phyloP scores from a whole-genome alignment of 2,113 vertebrate genomes.

The Bambusicola thoracicus region DNA sequence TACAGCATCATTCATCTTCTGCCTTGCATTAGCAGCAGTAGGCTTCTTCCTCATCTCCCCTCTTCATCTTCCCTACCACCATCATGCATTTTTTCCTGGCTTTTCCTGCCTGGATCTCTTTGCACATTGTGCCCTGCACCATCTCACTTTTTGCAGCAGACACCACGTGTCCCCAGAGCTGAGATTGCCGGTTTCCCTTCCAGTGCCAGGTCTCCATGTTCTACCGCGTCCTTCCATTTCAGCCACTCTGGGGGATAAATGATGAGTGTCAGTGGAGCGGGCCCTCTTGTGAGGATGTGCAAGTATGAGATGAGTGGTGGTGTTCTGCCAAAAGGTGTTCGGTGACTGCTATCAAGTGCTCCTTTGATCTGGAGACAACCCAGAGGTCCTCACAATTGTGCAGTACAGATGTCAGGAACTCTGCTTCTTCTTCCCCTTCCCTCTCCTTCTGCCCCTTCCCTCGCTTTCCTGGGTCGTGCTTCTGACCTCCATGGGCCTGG shows the following conservation, averaged over 20 bases:
- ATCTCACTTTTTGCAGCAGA: neutral
- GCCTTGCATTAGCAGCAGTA: neutral
- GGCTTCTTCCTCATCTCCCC: neutral
- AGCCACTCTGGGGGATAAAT: conserved; percentile 6
- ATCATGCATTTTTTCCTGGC: neutral
- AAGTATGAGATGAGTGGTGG: neutral
- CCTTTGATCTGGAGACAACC: conserved; percentile 53
- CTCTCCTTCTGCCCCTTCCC: neutral
- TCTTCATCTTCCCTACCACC: neutral
- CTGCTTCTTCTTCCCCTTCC: neutral
- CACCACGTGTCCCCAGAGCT: neutral
- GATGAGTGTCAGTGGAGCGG: neutral
- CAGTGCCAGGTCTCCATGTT: neutral
- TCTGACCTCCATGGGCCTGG: rapidly evolving
- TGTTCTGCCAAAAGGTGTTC: conserved; percentile 25
- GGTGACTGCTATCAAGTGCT: conserved; percentile 44
- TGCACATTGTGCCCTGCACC: neutral
- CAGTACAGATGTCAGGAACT: conserved; percentile 18
- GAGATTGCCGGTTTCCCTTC: neutral
- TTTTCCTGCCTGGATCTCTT: neutral
- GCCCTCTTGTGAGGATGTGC: neutral
- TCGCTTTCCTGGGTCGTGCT: neutral
- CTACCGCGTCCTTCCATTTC: neutral
- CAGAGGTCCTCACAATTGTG: conserved; percentile 33
- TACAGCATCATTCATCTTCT: neutral